phyloP scores from a whole-genome alignment of 2,797 vertebrate species.

The Falco berigora region DNA sequence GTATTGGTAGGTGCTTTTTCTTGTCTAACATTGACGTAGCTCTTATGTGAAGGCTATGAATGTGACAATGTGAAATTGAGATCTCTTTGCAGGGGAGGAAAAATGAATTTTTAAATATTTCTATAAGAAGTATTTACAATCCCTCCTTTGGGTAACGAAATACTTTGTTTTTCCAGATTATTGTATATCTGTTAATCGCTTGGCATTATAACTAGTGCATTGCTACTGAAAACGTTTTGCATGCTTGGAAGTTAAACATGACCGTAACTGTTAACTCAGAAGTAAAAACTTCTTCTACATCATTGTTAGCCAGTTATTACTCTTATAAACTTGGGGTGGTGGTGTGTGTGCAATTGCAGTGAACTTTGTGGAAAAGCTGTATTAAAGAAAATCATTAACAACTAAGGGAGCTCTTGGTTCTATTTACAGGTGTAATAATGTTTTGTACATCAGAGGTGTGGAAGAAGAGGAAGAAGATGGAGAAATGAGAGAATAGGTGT shows the following conservation, averaged over 20 bases:
- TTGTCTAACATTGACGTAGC: not conserved
- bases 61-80: not conserved
- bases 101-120: not conserved
- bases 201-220: no score
- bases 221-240: not conserved
- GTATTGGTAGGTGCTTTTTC: not conserved
- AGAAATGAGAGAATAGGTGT: slow-evolving; percentile 93
- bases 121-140: not conserved
- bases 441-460: slow-evolving; percentile 96
- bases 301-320: rapidly evolving
- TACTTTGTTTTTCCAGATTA: not conserved
- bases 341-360: rapidly evolving
- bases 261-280: rapidly evolving
- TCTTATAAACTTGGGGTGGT: not conserved
- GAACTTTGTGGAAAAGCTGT: not conserved
- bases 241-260: not conserved
- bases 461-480: slow-evolving; percentile 99
- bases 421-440: slow-evolving; percentile 91
- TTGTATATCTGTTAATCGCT: not conserved
- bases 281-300: not conserved
- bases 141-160: not conserved
- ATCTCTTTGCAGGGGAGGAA: not conserved
- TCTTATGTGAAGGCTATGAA: rapidly evolving
- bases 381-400: no score
- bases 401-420: not conserved